Base-by-base conservation (phyloP, 2,888 invertebrate genomes). In the Himalopsyche tibetana region DNA sequence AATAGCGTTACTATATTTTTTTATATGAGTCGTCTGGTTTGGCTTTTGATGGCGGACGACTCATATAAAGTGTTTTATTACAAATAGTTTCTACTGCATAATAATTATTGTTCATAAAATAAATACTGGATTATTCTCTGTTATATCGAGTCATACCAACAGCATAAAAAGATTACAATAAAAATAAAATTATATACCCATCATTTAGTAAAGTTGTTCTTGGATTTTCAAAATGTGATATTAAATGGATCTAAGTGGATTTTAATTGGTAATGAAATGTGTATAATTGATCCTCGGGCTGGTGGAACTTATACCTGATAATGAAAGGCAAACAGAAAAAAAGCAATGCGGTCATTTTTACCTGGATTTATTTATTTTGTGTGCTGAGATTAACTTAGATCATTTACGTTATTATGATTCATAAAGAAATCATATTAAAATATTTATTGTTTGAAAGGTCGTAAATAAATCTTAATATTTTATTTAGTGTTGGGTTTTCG, bases 261-360 rank as follows among this genome's bases (percentile, higher is more conserved):
- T 88, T 88, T 88, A 88, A 88, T 88, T 88, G 88, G 87, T 88
- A 87, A 88, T 87, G 88, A 87, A 88, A 87, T 87, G 86, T 87
- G 87, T 87, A 88, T 88, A 88, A 88, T 88, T 88, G 88, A 84
- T 82, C 81, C 36, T 40, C 81, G 82, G 85, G 69, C 85, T 69
- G 82, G 81, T 51, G 84, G 69, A 45, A 82, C 74, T 84, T 83
- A 87, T 87, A 86, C 86, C 83, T 88, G 81, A 82, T 88, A 86
- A 88, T 86, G 86, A 88, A 87, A 82, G 79, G 55, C 40, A 83
- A 38, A 86, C 69, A 82, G 36, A 56, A 82, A 84, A 85, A 82
- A 81, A 79, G 45, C 42, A 82, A 38, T 38, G 38, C 36, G 28
- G 19, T 45, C 56, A 55, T 82, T 38, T 82, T 82, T 85, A 85